Conservation (phyloP, 2,113 vertebrate species). For the Rostratula benghalensis region DNA sequence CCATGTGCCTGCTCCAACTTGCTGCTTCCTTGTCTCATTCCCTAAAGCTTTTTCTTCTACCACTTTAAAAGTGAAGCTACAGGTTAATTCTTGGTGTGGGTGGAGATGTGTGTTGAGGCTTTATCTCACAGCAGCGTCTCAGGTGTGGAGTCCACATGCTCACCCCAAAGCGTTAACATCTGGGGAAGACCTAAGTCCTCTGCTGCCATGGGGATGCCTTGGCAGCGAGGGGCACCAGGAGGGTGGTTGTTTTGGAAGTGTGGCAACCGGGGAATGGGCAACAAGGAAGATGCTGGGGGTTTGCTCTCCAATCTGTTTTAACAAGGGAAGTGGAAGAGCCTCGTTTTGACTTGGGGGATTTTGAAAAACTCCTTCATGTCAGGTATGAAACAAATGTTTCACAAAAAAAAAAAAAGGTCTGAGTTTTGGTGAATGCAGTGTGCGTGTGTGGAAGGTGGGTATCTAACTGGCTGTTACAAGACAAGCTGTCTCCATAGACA, state of each 20-base stretch:
- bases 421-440: background rate
- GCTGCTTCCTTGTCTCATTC: background rate
- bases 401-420: background rate
- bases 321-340: background rate
- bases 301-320: background rate
- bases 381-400: background rate
- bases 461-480: too few species aligned
- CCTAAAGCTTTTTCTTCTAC: background rate
- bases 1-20: rapidly evolving
- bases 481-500: rapidly evolving
- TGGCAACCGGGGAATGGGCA: background rate
- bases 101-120: background rate
- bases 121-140: background rate
- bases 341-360: background rate
- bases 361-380: background rate
- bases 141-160: rapidly evolving
- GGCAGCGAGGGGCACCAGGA: background rate
- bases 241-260: background rate
- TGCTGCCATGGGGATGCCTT: background rate
- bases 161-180: rapidly evolving
- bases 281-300: background rate
- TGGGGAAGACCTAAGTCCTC: background rate
- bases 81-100: background rate
- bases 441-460: too few species aligned
- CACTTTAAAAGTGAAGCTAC: background rate